Base-by-base conservation (phyloP, 2,797 vertebrate genomes). In the Muscicapa comitata region DNA sequence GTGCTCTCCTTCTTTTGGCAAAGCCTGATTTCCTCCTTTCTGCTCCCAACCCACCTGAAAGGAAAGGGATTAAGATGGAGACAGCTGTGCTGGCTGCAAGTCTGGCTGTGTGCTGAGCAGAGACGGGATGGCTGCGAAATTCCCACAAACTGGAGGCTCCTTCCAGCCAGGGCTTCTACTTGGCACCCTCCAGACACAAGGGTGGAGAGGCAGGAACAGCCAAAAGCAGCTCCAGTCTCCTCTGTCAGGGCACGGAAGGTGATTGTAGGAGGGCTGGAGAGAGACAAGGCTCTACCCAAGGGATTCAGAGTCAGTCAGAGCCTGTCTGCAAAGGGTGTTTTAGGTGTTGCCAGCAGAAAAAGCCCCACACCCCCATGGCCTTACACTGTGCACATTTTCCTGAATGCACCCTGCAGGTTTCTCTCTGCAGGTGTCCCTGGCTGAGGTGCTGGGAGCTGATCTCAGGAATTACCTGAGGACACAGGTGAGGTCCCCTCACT, bases 31-130 rank as follows among this genome's bases (percentile, higher is more conserved):
- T 92, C 71, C 65, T 95, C 26, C 35, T 72, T 89, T 77, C 48
- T 93, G 33, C 48, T 94, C 84, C 70, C 45, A 75, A 16, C 9
- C 23, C 53, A 93, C 63, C 74, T 90, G 73, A 80, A 89, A 40
- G 57, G 72, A 29, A 88, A 54, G 53, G 57, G 81, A 88, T 81
- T 78, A 61, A 33, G 71, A 38, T 9, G 75, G 90, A 95, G 86
- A 72, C 5, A 15, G 88, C 6, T 68, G 43, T 7, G 11, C 38
- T 0, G 5, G 57, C 75, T 90, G 55, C 62, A 82, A 67, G 51
- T 72, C 25, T 4, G 6, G 17, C 28, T 66, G 66, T 25, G 75
- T 48, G 40, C 45, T 2, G 16, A 77, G 59, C n/a, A 88, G 37
- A 90, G 53, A 79, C 3, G 0, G 35, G 19, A 19, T 1, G 38